Evolutionary conservation across 1,140 invertebrate species (phyloP), one percentile per base, ranked within the genome.

Genomic region (Coptotermes formosanus): DNA sequence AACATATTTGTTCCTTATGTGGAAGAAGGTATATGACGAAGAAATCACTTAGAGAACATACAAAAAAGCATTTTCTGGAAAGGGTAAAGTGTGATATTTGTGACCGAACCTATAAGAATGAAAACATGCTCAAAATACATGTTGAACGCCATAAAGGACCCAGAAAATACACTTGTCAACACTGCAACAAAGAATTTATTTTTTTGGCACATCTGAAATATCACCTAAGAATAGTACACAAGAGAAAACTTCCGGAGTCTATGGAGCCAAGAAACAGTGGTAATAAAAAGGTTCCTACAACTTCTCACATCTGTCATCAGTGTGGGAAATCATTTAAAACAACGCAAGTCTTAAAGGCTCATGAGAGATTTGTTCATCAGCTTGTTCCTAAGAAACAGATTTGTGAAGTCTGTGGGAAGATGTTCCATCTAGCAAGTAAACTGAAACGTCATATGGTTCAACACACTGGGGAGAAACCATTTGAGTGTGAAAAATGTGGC

Each of bases 401-500:
- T 8, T 85, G 85, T 81, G 85, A 85, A 48, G n/a, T 45, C 19
- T 85, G 85, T 44, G 85, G 59, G 9, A 48, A 64, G 19, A 85
- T 82, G 59, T 85, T 69, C 19, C 59, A 85, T 30, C 32, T 64
- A 48, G 64, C 30, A 44, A 85, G 32, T 64, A 85, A 82, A 45
- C 32, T 85, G 59, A 85, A 85, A 44, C n/a, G 45, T 43, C 85
- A 85, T 81, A 85, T 81, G 75, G 38, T 81, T 48, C 91, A 91
- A 55, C 91, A 92, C 87, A 90, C 90, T 2, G 90, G 91, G 55
- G 89, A 90, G 38, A 90, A 91, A 84, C 91, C 90, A 14, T 90
- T 89, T 86, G 87, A 88, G 12, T 92, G 92, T 88, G 88, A 90
- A 52, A 90, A 93, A 52, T 95, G 94, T 88, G 91, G 91, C n/a